A percentile compares a stretch with the other conserved stretches of the same genome.
Conservation (phyloP, 2,888 invertebrate genomes). For the Trachelus tabidus region DNA sequence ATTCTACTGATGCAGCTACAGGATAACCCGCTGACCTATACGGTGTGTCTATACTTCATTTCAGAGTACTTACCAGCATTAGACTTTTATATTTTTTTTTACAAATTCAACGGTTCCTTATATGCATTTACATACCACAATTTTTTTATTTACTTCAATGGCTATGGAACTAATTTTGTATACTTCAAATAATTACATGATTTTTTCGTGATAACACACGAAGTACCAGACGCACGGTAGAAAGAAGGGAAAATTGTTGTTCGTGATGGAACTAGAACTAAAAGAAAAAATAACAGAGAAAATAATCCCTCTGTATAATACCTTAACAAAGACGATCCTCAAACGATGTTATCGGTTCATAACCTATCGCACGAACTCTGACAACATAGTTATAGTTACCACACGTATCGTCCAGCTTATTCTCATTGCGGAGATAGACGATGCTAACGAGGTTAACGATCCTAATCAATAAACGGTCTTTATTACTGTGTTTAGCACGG, state of each 20-base stretch:
- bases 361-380: not conserved
- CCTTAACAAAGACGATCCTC: not conserved
- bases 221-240: not conserved
- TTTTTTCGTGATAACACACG: not conserved
- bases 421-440: not conserved
- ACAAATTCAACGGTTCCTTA: not conserved
- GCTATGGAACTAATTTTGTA: not conserved
- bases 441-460: not conserved
- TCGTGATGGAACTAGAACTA: not conserved
- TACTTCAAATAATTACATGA: not conserved
- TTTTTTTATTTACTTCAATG: not conserved
- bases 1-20: not conserved
- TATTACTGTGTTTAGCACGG: not conserved
- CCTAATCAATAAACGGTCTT: not conserved
- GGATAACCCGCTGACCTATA: not conserved
- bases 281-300: not conserved
- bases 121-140: not conserved
- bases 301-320: not conserved
- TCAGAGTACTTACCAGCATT: not conserved
- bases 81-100: too few relatives aligned
- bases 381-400: not conserved
- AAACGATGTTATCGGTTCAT: not conserved
- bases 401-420: not conserved
- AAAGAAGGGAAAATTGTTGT: not conserved
- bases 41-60: not conserved